Conservation (phyloP, 2,797 vertebrate genomes). For the Megaceryle alcyon region DNA sequence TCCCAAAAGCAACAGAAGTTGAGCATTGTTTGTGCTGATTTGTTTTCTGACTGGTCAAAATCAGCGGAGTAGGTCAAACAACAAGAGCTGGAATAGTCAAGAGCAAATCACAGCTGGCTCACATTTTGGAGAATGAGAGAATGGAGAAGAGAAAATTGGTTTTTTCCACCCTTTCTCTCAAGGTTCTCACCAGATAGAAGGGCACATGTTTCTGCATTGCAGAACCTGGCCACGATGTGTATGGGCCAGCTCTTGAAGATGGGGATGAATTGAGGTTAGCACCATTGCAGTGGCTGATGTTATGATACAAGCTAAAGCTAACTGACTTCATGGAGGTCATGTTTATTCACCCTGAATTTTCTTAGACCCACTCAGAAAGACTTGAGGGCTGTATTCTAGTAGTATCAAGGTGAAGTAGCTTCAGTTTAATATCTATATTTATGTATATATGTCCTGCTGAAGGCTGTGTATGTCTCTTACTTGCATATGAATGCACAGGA, state of each 20-base stretch:
- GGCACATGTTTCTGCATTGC: not conserved
- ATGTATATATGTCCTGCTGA: not conserved
- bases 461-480: not conserved
- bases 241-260: not conserved
- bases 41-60: not conserved
- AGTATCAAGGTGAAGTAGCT: not conserved
- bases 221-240: not conserved
- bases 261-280: not conserved
- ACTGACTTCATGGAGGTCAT: not conserved
- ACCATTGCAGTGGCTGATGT: not conserved
- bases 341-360: not conserved
- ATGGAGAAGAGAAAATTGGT: not conserved
- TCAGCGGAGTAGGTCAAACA: not conserved
- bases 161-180: not conserved
- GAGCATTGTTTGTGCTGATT: not conserved
- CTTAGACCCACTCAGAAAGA: not conserved
- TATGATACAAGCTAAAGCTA: not conserved
- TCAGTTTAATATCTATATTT: not conserved
- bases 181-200: not conserved
- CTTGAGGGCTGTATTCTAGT: not conserved
- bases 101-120: not conserved
- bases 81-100: not conserved
- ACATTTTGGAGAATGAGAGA: not conserved
- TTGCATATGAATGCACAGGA: too few relatives aligned
- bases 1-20: not conserved